Percentiles rank a stretch among this genome's conserved stretches.
Conservation (phyloP, 2,113 vertebrate species). For the Paratilapia polleni region DNA sequence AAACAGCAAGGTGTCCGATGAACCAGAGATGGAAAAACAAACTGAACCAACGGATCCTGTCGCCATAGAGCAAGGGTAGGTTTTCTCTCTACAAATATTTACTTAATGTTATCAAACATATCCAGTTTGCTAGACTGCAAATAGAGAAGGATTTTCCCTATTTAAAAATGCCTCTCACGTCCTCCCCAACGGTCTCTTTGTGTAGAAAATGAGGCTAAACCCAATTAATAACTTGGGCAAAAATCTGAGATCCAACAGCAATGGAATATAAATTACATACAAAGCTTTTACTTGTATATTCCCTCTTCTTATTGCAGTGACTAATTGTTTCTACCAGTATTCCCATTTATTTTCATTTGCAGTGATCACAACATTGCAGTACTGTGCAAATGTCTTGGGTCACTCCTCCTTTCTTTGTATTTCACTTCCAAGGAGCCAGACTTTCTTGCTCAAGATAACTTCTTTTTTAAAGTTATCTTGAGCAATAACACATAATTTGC, state of each 20-base stretch:
- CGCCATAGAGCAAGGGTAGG: slow-evolving; percentile 80
- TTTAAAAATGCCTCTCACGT: not conserved
- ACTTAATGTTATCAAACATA: not conserved
- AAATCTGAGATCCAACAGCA: slow-evolving; percentile 15
- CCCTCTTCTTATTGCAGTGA: not conserved
- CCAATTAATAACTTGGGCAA: slow-evolving; percentile 7
- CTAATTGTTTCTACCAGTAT: not conserved
- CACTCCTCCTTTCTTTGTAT: not conserved
- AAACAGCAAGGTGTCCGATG: slow-evolving; percentile 31
- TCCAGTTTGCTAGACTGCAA: not conserved
- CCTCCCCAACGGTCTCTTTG: not conserved
- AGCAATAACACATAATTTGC: not conserved
- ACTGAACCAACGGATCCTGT: slow-evolving; percentile 47
- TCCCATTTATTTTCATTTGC: not conserved
- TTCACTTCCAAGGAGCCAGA: not conserved
- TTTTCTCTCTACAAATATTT: not conserved
- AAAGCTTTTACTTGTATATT: not conserved
- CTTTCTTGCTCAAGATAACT: too few species aligned
- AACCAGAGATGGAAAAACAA: not conserved
- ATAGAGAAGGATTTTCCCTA: slow-evolving; percentile 13
- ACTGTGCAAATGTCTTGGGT: not conserved
- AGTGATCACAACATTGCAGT: not conserved
- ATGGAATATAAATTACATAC: slow-evolving; percentile 16
- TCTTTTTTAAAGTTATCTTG: not conserved
- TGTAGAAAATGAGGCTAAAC: not conserved